Percentiles rank a stretch among this genome's conserved stretches.
These are phyloP conservation scores for Aplysina aerophoba DNA, from an alignment of 37 sponge, comb jelly and placozoan genomes.

Conservation along the genomic window DNA sequence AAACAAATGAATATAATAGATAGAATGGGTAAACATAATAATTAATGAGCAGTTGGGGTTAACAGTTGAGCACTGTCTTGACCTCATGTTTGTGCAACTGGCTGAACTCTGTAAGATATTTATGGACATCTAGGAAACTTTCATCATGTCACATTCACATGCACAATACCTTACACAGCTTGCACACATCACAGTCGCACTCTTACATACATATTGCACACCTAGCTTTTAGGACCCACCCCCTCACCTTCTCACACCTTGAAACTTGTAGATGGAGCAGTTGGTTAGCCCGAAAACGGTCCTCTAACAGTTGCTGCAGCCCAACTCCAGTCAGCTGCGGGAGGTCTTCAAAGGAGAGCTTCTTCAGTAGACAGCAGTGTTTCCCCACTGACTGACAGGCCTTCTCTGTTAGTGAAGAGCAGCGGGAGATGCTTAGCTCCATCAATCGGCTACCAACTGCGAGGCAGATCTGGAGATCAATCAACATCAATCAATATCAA, in stretches of 20 bases:
- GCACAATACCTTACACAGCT: too few species aligned
- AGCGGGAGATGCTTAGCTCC: conserved; percentile 67
- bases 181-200: background rate
- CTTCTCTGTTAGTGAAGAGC: conserved; percentile 61
- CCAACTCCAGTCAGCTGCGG: conserved; percentile 50
- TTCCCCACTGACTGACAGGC: conserved; percentile 50
- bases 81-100: too few species aligned
- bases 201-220: background rate
- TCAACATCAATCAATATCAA: background rate
- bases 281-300: conserved; percentile 13
- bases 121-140: too few species aligned
- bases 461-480: conserved; percentile 51
- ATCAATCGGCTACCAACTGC: conserved; percentile 43
- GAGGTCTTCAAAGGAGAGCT: conserved; percentile 59
- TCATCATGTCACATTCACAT: too few species aligned
- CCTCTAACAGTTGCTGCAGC: conserved; percentile 42
- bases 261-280: conserved; percentile 22
- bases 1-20: too few species aligned
- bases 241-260: conserved; percentile 38
- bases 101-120: too few species aligned
- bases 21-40: too few species aligned
- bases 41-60: too few species aligned
- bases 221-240: background rate
- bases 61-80: too few species aligned
- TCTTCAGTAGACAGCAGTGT: conserved; percentile 55